These are phyloP conservation scores for Ophonus ardosiacus DNA, from an alignment of 2,888 invertebrate genomes.

Conservation along the genomic window DNA sequence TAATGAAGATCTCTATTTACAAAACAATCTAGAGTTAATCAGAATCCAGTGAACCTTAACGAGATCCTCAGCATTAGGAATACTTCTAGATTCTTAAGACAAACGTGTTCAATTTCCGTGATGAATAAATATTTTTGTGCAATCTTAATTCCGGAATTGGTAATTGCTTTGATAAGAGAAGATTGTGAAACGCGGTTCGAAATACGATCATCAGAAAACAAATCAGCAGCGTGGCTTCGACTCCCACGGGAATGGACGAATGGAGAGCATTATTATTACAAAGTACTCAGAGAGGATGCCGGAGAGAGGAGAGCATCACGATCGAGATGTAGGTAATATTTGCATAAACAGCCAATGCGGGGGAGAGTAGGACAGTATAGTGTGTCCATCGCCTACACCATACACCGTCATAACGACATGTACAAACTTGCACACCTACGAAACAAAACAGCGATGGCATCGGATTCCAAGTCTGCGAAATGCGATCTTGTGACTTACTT, in stretches of 20 bases:
- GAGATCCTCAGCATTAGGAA: neutral
- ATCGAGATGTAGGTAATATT: constrained; percentile 58
- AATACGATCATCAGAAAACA: constrained; percentile 51
- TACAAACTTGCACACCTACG: constrained; percentile 9
- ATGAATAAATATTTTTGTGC: constrained; percentile 62
- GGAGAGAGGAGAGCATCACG: constrained; percentile 48
- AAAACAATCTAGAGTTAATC: constrained; percentile 2
- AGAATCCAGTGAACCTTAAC: constrained; percentile 14
- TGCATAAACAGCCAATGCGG: constrained; percentile 52
- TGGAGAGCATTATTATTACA: constrained; percentile 58
- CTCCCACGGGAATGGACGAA: constrained; percentile 57
- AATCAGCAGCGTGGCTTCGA: constrained; percentile 34
- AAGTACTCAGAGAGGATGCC: constrained; percentile 51
- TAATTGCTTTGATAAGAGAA: constrained; percentile 57
- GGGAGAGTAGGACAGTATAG: neutral
- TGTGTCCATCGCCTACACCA: neutral
- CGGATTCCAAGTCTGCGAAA: constrained; percentile 6
- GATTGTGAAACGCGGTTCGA: constrained; percentile 42
- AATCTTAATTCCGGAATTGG: constrained; percentile 56
- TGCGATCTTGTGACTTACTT: constrained; percentile 33
- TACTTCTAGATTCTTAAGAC: constrained; percentile 35
- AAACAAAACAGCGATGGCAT: constrained; percentile 12
- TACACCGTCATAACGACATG: constrained; percentile 14
- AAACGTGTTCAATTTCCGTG: constrained; percentile 57
- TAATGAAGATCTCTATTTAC: neutral